Evolutionary conservation across 2,888 invertebrate species (phyloP), one percentile per base, ranked within the genome.

Genomic region (Watsonalla binaria): DNA sequence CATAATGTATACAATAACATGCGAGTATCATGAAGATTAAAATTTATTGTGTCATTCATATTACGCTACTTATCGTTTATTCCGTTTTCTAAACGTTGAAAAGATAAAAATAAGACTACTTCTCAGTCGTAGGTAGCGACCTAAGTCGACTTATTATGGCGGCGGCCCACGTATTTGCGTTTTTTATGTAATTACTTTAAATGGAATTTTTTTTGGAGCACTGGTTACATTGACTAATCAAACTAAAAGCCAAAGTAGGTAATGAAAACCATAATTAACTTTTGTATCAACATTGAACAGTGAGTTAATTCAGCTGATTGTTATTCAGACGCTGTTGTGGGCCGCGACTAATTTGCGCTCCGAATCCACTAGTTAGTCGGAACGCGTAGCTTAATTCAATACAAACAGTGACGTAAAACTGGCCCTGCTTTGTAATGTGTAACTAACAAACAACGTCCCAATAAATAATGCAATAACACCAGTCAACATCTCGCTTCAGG

Each of bases 311-410:
- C 63, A 66, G 65, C 66, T 68, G 67, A 81, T 82, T 80, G 72
- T 75, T 80, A 83, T 83, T 83, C 82, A 72, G 76, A 71, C 65
- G 70, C 65, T 71, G 78, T 77, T 72, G 71, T 71, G 67, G 63
- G 70, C 67, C 68, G 74, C 63, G 70, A 76, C 74, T 79, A 82
- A 82, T 83, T 82, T 73, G 73, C 70, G 65, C 75, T 63, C 70
- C 70, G 68, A 75, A 76, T 76, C 72, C 71, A 67, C 72, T 76
- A 73, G 72, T 76, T 75, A 77, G 74, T 67, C 69, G 55, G 65
- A 63, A 60, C 69, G 60, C 68, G 66, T 67, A 65, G 73, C 74
- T 71, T 79, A 77, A 81, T 77, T 76, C 71, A 75, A 77, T 76
- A 78, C 67, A 75, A 77, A 74, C 68, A 72, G 64, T 61, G 61